phyloP scores from a whole-genome alignment of 2,888 invertebrate genomes.

The Volucella inflata region DNA sequence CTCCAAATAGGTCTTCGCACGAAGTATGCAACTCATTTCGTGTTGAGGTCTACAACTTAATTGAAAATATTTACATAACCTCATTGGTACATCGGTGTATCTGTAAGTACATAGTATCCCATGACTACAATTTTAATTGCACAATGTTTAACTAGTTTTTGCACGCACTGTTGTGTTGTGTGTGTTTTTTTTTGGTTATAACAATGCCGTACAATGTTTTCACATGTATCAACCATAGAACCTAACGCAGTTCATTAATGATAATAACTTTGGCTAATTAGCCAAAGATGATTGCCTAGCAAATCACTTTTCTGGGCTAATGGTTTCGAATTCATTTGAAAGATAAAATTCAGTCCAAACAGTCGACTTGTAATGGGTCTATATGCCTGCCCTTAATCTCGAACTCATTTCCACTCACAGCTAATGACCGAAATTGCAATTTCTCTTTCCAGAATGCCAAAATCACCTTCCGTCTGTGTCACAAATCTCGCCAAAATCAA shows the following conservation, averaged over 20 bases:
- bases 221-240: not conserved
- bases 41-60: slow-evolving; percentile 15
- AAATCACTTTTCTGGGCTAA: slow-evolving; percentile 13
- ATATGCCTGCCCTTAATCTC: not conserved
- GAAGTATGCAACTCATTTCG: slow-evolving; percentile 12
- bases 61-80: slow-evolving; percentile 37
- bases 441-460: slow-evolving; percentile 53
- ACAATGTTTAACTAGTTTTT: too few species aligned
- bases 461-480: slow-evolving; percentile 85
- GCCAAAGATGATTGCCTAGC: not conserved
- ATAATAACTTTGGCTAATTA: slow-evolving; percentile 20
- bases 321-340: not conserved
- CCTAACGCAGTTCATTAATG: not conserved
- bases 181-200: too few species aligned
- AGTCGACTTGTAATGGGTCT: not conserved
- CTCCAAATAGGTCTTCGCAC: slow-evolving; percentile 6
- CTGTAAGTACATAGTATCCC: not conserved
- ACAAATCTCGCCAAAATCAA: slow-evolving; percentile 89
- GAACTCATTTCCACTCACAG: not conserved
- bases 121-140: slow-evolving; percentile 32
- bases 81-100: not conserved
- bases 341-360: not conserved
- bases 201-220: not conserved
- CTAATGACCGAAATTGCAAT: not conserved
- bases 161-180: too few species aligned